phyloP scores from a whole-genome alignment of 2,888 invertebrate species.

The Sepiola atlantica region DNA sequence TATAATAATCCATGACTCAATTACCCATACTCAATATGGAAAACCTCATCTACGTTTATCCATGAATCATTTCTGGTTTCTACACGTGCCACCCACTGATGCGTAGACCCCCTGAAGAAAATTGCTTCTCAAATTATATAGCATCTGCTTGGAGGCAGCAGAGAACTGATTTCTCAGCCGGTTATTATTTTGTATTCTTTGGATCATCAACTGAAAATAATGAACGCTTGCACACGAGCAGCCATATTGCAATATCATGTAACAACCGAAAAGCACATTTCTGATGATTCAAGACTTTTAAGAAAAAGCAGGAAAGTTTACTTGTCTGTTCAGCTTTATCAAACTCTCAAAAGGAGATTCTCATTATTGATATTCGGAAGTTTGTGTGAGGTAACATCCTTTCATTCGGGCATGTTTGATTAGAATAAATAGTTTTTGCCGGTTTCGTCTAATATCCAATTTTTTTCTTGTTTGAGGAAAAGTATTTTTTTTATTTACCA shows the following conservation, averaged over 20 bases:
- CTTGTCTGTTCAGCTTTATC: too few relatives aligned
- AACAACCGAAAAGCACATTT: not conserved
- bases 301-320: too few relatives aligned
- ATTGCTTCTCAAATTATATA: not conserved
- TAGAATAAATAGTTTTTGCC: too few relatives aligned
- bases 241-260: not conserved
- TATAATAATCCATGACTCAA: not conserved
- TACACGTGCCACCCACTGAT: not conserved
- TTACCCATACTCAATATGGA: not conserved
- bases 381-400: too few relatives aligned
- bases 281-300: not conserved
- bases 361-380: too few relatives aligned
- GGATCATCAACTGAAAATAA: not conserved
- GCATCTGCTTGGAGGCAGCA: not conserved
- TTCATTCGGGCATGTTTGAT: too few relatives aligned
- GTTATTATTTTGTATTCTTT: not conserved
- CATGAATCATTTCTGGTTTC: not conserved
- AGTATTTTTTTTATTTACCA: too few relatives aligned
- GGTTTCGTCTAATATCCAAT: too few relatives aligned
- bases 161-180: not conserved
- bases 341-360: too few relatives aligned
- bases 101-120: not conserved
- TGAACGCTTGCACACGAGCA: not conserved
- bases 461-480: too few relatives aligned
- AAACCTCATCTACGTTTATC: not conserved